These are phyloP conservation scores for Ophion slaviceki DNA, from an alignment of 2,888 invertebrate species.

Conservation along the genomic window DNA sequence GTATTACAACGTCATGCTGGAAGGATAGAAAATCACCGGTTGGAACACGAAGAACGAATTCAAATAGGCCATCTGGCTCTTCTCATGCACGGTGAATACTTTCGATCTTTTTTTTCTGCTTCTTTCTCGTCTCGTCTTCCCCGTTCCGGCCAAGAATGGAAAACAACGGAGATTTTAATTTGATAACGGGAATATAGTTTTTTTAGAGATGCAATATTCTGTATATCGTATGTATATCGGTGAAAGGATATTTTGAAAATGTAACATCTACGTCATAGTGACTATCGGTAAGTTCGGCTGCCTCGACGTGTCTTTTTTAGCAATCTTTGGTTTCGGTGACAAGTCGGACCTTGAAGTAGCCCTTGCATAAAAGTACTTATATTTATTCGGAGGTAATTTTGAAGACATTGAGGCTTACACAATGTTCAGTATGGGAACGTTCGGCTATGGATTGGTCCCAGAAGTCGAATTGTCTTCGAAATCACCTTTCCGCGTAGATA, in stretches of 20 bases:
- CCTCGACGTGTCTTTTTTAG: background rate
- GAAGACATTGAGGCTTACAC: background rate
- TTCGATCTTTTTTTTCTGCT: constrained; percentile 15
- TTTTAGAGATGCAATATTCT: constrained; percentile 15
- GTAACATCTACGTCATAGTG: background rate
- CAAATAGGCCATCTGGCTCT: constrained; percentile 32
- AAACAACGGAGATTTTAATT: constrained; percentile 53
- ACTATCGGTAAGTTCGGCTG: background rate
- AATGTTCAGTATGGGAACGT: no score
- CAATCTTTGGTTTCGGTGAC: background rate
- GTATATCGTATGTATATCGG: background rate
- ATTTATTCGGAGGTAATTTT: background rate
- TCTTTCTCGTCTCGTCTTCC: constrained; percentile 19
- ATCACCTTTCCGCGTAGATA: background rate
- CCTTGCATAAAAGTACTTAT: background rate
- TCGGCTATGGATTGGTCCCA: no score
- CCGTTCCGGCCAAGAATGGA: background rate
- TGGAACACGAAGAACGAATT: constrained; percentile 47
- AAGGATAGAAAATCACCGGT: constrained; percentile 48
- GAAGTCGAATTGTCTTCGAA: background rate
- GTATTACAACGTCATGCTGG: constrained; percentile 28
- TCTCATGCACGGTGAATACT: constrained; percentile 25
- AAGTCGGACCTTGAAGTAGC: background rate
- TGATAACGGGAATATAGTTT: constrained; percentile 50
- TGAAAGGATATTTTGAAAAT: background rate